These are phyloP conservation scores for Micropoecilia bifurca DNA, from an alignment of 2,797 vertebrate species.

Conservation along the genomic window DNA sequence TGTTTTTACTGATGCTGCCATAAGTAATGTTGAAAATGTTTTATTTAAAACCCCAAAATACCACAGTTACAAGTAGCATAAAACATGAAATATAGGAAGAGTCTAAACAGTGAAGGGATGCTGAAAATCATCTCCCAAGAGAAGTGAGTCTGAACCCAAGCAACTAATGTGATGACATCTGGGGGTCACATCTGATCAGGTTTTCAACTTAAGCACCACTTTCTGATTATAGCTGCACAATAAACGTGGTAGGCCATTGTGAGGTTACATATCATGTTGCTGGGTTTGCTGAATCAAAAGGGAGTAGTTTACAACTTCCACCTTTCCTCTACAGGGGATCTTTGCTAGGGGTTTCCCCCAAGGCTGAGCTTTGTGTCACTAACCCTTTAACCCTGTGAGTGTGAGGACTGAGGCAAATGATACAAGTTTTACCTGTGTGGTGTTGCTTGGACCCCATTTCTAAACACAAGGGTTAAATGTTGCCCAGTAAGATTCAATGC, in stretches of 20 bases:
- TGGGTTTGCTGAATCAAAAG: background rate
- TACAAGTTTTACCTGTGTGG: no score
- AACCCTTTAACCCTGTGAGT: background rate
- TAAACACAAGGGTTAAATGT: no score
- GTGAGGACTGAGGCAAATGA: no score
- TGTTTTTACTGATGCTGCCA: background rate
- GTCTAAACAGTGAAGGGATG: background rate
- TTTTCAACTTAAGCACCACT: background rate
- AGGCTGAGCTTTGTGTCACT: background rate
- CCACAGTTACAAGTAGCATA: no score
- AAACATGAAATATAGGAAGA: background rate
- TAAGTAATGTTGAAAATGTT: background rate
- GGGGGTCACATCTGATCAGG: background rate
- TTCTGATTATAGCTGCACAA: background rate
- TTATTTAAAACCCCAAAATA: background rate
- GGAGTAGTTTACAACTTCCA: background rate
- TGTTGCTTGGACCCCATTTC: no score
- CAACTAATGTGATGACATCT: background rate
- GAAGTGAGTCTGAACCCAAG: background rate
- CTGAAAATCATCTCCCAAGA: background rate
- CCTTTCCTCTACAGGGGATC: background rate
- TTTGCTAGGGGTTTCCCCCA: background rate
- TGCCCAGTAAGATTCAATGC: background rate
- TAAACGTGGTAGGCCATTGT: background rate
- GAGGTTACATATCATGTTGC: background rate